These are phyloP conservation scores for Erethizon dorsatum DNA, from an alignment of 2,797 vertebrate genomes.

Conservation along the genomic window DNA sequence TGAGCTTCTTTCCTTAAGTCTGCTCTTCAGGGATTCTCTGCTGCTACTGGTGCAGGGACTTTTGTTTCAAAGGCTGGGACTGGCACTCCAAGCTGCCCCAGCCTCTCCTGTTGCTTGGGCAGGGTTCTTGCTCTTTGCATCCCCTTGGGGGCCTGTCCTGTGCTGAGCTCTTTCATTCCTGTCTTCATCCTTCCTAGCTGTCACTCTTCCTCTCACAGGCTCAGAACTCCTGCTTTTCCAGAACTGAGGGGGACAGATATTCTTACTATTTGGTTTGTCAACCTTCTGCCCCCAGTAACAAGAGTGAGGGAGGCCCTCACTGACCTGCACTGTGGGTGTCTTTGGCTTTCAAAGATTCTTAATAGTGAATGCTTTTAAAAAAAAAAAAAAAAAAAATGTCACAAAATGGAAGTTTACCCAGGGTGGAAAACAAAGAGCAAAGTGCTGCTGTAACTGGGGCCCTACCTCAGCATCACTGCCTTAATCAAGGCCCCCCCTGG, in stretches of 20 bases:
- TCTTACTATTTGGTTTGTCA: neutral
- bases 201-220: neutral
- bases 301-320: neutral
- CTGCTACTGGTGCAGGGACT: conserved; percentile 34
- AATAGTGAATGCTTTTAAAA: conserved; percentile 67
- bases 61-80: neutral
- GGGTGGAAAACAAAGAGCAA: conserved; percentile 38
- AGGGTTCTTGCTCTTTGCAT: conserved; percentile 14
- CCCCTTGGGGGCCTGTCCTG: neutral
- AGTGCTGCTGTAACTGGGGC: conserved; percentile 50
- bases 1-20: neutral
- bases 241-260: neutral
- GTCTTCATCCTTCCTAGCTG: neutral
- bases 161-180: neutral
- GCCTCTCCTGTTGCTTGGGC: neutral
- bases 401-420: conserved; percentile 34
- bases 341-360: conserved; percentile 58
- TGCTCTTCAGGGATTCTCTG: conserved; percentile 75
- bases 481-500: conserved; percentile 59
- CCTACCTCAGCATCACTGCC: conserved; percentile 76
- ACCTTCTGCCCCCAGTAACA: neutral
- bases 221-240: neutral
- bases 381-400: neutral
- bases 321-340: neutral
- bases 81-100: neutral